phyloP scores from a whole-genome alignment of 2,797 vertebrate species.

The Telmatherina bonti region DNA sequence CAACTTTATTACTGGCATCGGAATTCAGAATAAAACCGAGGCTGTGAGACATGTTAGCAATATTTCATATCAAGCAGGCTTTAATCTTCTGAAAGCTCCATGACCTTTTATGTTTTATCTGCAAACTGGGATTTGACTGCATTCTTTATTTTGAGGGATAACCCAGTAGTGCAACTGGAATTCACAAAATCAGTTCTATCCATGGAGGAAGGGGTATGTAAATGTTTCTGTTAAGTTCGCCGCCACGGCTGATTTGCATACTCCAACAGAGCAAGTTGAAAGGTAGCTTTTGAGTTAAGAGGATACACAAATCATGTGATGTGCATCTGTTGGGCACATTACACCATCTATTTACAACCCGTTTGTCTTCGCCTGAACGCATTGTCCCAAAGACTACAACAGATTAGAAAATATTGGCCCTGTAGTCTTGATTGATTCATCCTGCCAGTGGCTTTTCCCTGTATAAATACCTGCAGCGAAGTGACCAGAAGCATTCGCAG shows the following conservation, averaged over 20 bases:
- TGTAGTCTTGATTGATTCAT: conserved; percentile 62
- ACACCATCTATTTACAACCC: conserved; percentile 67
- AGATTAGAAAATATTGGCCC: conserved; percentile 59
- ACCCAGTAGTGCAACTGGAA: conserved; percentile 13
- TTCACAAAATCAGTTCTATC: conserved; percentile 45
- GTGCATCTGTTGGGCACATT: conserved; percentile 61
- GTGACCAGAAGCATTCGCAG: conserved; percentile 67
- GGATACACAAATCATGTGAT: conserved; percentile 62
- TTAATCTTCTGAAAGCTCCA: conserved; percentile 24
- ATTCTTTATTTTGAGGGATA: not conserved
- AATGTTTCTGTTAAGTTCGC: conserved; percentile 61
- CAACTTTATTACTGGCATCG: not conserved
- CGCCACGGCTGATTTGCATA: conserved; percentile 64
- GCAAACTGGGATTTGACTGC: not conserved
- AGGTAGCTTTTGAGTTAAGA: conserved; percentile 71
- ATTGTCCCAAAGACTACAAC: conserved; percentile 33
- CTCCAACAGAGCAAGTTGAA: conserved; percentile 61
- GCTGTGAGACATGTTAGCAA: conserved; percentile 6
- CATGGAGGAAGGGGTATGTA: conserved; percentile 48
- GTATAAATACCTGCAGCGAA: conserved; percentile 64
- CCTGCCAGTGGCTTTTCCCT: conserved; percentile 43
- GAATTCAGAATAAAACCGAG: conserved; percentile 6
- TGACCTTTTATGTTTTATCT: conserved; percentile 3
- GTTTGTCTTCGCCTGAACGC: conserved; percentile 43
- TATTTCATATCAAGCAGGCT: conserved; percentile 19